Evolutionary conservation across 2,888 invertebrate genomes (phyloP).

Genomic region (Conops quadrifasciatus): DNA sequence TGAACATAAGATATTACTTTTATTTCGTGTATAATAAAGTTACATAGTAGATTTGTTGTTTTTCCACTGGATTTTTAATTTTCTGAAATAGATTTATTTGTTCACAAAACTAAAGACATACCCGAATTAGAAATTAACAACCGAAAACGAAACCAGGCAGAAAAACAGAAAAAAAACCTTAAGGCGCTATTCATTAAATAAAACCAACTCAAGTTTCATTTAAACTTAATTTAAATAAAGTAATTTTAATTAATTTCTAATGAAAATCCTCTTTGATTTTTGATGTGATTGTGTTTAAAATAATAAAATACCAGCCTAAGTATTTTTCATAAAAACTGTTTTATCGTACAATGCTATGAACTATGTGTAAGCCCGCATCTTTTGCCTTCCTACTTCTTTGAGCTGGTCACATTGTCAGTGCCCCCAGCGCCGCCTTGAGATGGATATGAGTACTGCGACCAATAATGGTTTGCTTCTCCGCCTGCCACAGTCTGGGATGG

Average conservation of each 20-base stretch:
- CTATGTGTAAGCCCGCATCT: constrained; percentile 29
- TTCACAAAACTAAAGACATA: neutral
- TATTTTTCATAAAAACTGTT: constrained; percentile 23
- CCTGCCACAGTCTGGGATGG: constrained; percentile 47
- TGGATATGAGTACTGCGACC: constrained; percentile 64
- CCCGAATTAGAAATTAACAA: neutral
- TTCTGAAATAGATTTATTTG: neutral
- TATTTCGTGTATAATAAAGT: neutral
- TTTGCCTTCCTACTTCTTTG: constrained; percentile 25
- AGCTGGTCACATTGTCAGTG: constrained; percentile 12
- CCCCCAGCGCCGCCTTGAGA: constrained; percentile 51
- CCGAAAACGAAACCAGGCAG: neutral
- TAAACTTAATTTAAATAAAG: constrained; percentile 14
- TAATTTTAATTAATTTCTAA: constrained; percentile 27
- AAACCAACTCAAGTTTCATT: constrained; percentile 19
- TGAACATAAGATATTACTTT: neutral
- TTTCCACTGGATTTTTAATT: neutral
- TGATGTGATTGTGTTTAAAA: constrained; percentile 7
- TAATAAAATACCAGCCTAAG: constrained; percentile 14
- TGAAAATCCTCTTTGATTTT: constrained; percentile 1
- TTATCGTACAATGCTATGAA: constrained; percentile 30
- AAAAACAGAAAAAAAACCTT: constrained; percentile 9
- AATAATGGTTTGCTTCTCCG: constrained; percentile 59
- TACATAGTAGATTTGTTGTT: neutral
- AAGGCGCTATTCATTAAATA: constrained; percentile 11